Base-by-base conservation (phyloP, 2,888 invertebrate species). In the Acronicta psi region DNA sequence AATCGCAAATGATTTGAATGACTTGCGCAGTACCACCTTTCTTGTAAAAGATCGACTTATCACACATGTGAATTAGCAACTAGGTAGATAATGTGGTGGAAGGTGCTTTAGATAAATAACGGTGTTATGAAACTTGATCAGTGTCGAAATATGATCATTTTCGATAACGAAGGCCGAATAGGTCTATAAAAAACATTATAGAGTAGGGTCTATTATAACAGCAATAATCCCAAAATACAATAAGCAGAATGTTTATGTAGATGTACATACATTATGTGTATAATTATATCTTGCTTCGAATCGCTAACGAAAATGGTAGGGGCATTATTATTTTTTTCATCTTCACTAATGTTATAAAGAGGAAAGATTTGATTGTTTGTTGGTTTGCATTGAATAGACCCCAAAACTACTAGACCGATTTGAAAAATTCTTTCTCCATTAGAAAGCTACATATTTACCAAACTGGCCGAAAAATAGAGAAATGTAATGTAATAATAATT, bases 1-100 rank as follows among this genome's bases (percentile, higher is more conserved):
- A 49, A 31, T 40, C 53, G 37, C 29, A 63, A 71, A 72, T 52
- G 54, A 54, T 55, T 44, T 37, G n/a, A 59, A 74, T 72, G 60
- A 66, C 46, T 69, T 54, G 56, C 62, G 62, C 34, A 47, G 16
- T 46, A 23, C 29, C 13, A 10, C 6, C n/a, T 45, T 42, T 14
- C 38, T 34, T 41, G 14, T 42, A 34, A 41, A 25, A 59, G 43
- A 56, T 59, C 17, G 52, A 23, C 36, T 46, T 10, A n/a, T n/a
- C n/a, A n/a, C 46, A 44, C 38, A 44, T 18, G 47, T 36, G 54
- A 55, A 66, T 60, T 60, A 67, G 59, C 55, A 55, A 50, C 51
- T 59, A 69, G 65, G 59, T 61, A 57, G 58, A n/a, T n/a, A n/a
- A n/a, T n/a, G n/a, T n/a, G n/a, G n/a, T n/a, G n/a, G n/a, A n/a